Percentiles rank a stretch among this genome's conserved stretches.
Evolutionary conservation across 2,797 vertebrate species (phyloP).

Genomic region (Scleropages formosus): DNA sequence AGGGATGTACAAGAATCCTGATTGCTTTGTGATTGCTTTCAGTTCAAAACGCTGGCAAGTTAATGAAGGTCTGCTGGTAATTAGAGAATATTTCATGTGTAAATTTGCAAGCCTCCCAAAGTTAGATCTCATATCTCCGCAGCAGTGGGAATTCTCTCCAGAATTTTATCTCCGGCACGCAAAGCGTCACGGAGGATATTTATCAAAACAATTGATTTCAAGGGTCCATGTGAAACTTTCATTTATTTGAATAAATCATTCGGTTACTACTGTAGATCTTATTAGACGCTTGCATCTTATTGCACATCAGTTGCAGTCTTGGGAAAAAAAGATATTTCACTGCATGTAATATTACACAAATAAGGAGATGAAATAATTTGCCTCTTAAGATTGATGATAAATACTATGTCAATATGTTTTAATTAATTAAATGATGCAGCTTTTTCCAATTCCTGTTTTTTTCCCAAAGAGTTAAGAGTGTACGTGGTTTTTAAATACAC

Average conservation of each 20-base stretch:
- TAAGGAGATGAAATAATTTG: constrained; percentile 7
- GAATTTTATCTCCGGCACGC: not conserved
- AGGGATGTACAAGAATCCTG: not conserved
- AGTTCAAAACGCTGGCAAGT: not conserved
- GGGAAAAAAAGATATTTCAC: not conserved
- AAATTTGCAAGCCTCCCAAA: not conserved
- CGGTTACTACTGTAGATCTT: not conserved
- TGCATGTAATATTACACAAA: not conserved
- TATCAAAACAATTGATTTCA: not conserved
- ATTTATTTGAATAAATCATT: not conserved
- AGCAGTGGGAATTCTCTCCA: not conserved
- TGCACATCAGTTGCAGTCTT: not conserved
- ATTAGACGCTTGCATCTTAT: not conserved
- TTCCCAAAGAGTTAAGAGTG: constrained; percentile 14
- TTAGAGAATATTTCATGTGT: not conserved
- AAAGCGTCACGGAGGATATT: not conserved
- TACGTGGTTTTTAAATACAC: constrained; percentile 26
- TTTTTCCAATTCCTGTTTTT: constrained; percentile 17
- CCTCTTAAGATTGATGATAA: not conserved
- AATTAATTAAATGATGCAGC: not conserved
- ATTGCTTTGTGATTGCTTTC: not conserved
- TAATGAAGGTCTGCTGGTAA: not conserved
- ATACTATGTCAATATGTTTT: not conserved
- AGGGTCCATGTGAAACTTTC: not conserved
- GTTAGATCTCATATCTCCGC: not conserved